Percentiles rank a stretch among this genome's conserved stretches.
Conservation (phyloP, 2,888 invertebrate genomes). For the Leptinotarsa rubiginosa region DNA sequence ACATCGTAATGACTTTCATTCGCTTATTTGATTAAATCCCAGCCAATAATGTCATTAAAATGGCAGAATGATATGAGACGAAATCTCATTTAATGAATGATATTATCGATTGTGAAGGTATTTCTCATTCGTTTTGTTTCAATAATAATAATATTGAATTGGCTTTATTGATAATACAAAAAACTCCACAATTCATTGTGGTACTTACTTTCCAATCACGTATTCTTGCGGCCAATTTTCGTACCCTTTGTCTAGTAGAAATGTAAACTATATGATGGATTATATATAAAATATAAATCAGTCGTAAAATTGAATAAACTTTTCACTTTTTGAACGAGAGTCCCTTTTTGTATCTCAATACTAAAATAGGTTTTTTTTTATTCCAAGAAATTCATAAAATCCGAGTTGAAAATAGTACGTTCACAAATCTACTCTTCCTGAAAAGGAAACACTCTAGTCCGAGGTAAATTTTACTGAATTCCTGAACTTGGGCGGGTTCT, state of each 20-base stretch:
- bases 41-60: too few species aligned
- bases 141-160: too few species aligned
- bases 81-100: too few species aligned
- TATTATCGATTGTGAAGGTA: too few species aligned
- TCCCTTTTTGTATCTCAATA: neutral
- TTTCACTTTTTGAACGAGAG: neutral
- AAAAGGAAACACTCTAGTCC: conserved; percentile 8
- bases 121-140: too few species aligned
- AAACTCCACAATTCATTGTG: too few species aligned
- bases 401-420: neutral
- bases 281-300: neutral
- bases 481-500: conserved; percentile 7
- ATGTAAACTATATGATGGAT: neutral
- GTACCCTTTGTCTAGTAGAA: neutral
- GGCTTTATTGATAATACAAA: too few species aligned
- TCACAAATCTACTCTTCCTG: neutral
- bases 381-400: neutral
- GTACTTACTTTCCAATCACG: too few species aligned
- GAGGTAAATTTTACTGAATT: conserved; percentile 17
- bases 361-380: neutral
- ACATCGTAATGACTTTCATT: too few species aligned
- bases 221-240: neutral
- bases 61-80: too few species aligned
- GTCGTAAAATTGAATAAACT: neutral
- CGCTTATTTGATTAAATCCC: too few species aligned